Base-by-base conservation (phyloP, 2,797 vertebrate species). In the Crocodylus rhombifer region DNA sequence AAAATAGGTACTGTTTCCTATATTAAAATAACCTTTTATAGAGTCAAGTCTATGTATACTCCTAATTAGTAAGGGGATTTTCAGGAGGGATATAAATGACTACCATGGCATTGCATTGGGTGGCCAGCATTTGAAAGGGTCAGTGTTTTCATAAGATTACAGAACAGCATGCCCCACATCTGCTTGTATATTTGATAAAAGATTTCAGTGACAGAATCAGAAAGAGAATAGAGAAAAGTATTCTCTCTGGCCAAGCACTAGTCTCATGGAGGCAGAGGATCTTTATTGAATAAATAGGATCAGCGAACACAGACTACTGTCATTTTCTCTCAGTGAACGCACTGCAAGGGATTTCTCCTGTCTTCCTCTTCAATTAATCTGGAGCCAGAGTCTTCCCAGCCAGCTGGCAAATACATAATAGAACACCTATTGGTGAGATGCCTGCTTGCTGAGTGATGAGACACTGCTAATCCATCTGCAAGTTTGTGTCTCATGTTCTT, bases 31-130 rank as follows among this genome's bases (percentile, higher is more conserved):
- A 33, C 2, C n/a, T 69, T 6, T 11, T 23, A 56, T n/a, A 62
- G 25, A 56, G 62, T 91, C 57, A 67, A 33, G 30, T 80, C 77
- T 42, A 25, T 78, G 23, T 28, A 65, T 63, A 6, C 4, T 51
- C 42, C 36, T 51, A 36, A 85, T 75, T 20, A 82, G 42, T 10
- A 30, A 11, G 78, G 10, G 21, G 36, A 15, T 60, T 93, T 89
- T 84, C 33, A 0, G 0, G 5, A 20, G 83, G 30, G 92, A 77
- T 11, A 63, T 73, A 69, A 51, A 80, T 61, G 28, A 56, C 77
- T 65, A 0, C 0, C 12, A 5, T 8, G 77, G 23, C 0, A 0
- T 80, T 91, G 82, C 69, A 5, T n/a, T 58, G 0, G 0, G 55
- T 80, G 55, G 75, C 6, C 0, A 0, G 20, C 2, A 1, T 33